These are phyloP conservation scores for Diachasmimorpha longicaudata DNA, from an alignment of 1,140 invertebrate genomes.

Conservation along the genomic window DNA sequence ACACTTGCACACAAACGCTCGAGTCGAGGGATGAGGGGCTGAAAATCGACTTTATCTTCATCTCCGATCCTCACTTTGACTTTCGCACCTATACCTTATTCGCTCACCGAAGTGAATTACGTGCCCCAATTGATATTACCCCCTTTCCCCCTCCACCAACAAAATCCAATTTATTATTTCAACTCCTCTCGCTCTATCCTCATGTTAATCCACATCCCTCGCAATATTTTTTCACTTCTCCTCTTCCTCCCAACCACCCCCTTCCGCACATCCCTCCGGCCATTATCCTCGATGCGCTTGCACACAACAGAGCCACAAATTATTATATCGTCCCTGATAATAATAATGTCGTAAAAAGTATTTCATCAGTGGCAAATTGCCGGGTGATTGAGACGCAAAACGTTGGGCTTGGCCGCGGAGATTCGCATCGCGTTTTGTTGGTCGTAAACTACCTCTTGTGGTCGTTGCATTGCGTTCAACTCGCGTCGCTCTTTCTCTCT, in stretches of 20 bases:
- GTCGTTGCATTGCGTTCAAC: conserved; percentile 25
- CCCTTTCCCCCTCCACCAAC: background rate
- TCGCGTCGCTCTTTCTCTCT: conserved; percentile 29
- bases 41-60: conserved; percentile 56
- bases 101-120: conserved; percentile 48
- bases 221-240: background rate
- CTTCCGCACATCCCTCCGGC: background rate
- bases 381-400: conserved; percentile 30
- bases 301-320: background rate
- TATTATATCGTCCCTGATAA: conserved; percentile 12
- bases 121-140: conserved; percentile 52
- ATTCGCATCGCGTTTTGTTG: conserved; percentile 41
- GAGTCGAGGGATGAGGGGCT: conserved; percentile 9
- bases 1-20: background rate
- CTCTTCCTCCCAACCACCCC: background rate
- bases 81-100: conserved; percentile 34
- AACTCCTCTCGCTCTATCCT: background rate
- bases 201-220: background rate
- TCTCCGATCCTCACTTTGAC: conserved; percentile 40
- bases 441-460: conserved; percentile 37
- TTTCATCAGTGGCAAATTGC: conserved; percentile 40
- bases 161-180: background rate
- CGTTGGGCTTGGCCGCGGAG: conserved; percentile 13
- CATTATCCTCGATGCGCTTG: background rate
- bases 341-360: conserved; percentile 28